These are phyloP conservation scores for Nycteola revayana DNA, from an alignment of 2,888 invertebrate species.

Conservation along the genomic window DNA sequence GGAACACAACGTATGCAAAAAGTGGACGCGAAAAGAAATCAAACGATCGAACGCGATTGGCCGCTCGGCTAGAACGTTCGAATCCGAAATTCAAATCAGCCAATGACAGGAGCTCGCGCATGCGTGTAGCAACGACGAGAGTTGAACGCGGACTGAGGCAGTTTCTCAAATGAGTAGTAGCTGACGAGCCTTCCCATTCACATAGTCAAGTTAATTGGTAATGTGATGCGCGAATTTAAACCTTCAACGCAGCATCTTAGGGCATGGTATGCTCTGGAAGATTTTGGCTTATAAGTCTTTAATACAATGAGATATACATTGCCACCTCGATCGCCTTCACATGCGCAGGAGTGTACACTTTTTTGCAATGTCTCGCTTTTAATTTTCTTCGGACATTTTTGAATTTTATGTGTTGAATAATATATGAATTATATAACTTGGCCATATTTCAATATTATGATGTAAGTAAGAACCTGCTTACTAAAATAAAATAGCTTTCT, in stretches of 20 bases:
- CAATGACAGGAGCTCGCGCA: conserved; percentile 47
- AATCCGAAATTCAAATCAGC: conserved; percentile 63
- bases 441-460: background rate
- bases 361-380: conserved; percentile 61
- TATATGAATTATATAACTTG: conserved; percentile 2
- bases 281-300: conserved; percentile 36
- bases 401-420: conserved; percentile 5
- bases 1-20: conserved; percentile 63
- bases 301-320: conserved; percentile 31
- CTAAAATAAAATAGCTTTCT: no score
- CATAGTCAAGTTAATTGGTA: conserved; percentile 51
- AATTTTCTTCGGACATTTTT: conserved; percentile 47
- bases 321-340: conserved; percentile 75
- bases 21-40: conserved; percentile 66
- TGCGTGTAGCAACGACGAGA: conserved; percentile 59
- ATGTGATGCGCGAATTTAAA: conserved; percentile 23
- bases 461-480: background rate
- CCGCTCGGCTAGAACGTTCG: conserved; percentile 54
- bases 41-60: conserved; percentile 71
- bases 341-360: conserved; percentile 68
- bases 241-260: conserved; percentile 5
- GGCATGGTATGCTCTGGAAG: conserved; percentile 12
- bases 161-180: conserved; percentile 70
- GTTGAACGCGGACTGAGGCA: conserved; percentile 66
- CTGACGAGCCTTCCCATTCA: conserved; percentile 70